Conservation (phyloP, 2,888 invertebrate genomes). For the Caenorhabditis sp. region DNA sequence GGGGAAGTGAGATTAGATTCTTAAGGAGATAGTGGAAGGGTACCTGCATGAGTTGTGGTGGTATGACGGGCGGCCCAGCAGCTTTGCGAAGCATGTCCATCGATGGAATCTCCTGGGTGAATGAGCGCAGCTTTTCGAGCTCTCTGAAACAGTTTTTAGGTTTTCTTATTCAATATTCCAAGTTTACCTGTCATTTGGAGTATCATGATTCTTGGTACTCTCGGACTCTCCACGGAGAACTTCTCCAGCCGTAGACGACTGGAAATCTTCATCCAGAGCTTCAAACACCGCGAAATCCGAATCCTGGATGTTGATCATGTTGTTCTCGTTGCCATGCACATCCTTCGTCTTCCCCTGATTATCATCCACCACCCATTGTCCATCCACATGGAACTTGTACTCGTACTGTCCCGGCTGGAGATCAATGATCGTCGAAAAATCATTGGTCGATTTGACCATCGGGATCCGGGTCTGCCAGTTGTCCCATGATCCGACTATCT, state of each 20-base stretch:
- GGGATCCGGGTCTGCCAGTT: slow-evolving; percentile 94
- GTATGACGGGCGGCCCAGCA: slow-evolving; percentile 95
- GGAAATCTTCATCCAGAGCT: slow-evolving; percentile 82
- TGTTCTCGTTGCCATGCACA: slow-evolving; percentile 91
- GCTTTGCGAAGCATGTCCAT: slow-evolving; percentile 95
- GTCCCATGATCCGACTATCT: slow-evolving; percentile 85
- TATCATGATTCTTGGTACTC: slow-evolving; percentile 70
- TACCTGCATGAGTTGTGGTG: slow-evolving; percentile 94
- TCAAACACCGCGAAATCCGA: slow-evolving; percentile 94
- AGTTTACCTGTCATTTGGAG: slow-evolving; percentile 81
- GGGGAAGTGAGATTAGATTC: background rate
- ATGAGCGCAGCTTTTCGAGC: slow-evolving; percentile 81
- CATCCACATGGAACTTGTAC: slow-evolving; percentile 83
- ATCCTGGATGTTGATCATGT: slow-evolving; percentile 93
- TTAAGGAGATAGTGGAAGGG: background rate
- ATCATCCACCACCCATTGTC: slow-evolving; percentile 82
- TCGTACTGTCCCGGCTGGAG: slow-evolving; percentile 81
- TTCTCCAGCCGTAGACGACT: slow-evolving; percentile 80
- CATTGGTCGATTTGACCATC: slow-evolving; percentile 94
- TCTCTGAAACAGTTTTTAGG: too few relatives aligned
- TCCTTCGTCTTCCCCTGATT: slow-evolving; percentile 65
- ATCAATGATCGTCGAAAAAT: slow-evolving; percentile 95
- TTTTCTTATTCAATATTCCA: too few relatives aligned
- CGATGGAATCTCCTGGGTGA: slow-evolving; percentile 89
- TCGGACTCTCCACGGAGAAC: slow-evolving; percentile 73